Evolutionary conservation across 2,113 vertebrate genomes (phyloP).

Genomic region (Rhea pennata): DNA sequence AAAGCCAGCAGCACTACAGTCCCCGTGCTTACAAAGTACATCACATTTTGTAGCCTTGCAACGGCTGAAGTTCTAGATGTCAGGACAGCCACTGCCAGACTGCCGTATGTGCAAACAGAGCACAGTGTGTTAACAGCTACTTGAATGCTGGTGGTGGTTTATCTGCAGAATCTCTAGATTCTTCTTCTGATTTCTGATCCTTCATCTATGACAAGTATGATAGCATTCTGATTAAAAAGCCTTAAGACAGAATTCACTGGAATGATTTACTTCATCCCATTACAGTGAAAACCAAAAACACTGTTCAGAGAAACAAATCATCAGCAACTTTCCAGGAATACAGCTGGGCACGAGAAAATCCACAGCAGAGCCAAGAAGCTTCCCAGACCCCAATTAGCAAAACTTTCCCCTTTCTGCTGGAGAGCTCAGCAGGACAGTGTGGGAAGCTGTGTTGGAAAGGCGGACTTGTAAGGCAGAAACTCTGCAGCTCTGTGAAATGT

Average conservation of each 20-base stretch:
- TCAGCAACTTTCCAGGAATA: not conserved
- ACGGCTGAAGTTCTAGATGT: not conserved
- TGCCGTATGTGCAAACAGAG: not conserved
- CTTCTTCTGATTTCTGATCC: not conserved
- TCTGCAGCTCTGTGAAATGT: not conserved
- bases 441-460: not conserved
- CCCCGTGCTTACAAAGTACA: not conserved
- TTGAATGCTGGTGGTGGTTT: not conserved
- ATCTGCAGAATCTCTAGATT: not conserved
- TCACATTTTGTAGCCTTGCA: not conserved
- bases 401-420: not conserved
- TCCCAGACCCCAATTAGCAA: not conserved
- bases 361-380: not conserved
- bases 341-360: not conserved
- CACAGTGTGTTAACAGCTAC: not conserved
- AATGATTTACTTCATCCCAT: not conserved
- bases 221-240: not conserved
- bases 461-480: not conserved
- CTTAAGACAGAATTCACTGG: not conserved
- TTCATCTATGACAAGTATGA: not conserved
- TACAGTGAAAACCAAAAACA: not conserved
- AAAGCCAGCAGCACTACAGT: not conserved
- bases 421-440: not conserved
- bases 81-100: not conserved
- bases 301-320: not conserved